These are phyloP conservation scores for Plusia festucae DNA, from an alignment of 2,888 invertebrate species.

Conservation along the genomic window DNA sequence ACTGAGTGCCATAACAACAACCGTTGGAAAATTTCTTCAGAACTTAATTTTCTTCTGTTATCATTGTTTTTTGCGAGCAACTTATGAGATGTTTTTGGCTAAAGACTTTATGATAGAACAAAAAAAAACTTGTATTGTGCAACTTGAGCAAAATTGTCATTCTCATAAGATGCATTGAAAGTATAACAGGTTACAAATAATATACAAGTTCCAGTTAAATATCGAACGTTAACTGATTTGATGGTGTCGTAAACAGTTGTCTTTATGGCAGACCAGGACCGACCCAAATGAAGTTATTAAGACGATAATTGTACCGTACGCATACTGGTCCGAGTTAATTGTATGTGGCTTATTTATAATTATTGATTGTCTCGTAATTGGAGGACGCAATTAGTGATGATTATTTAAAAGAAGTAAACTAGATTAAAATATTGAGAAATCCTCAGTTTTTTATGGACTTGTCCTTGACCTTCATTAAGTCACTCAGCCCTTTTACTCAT, in stretches of 20 bases:
- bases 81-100: too few relatives aligned
- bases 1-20: too few relatives aligned
- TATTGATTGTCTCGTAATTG: not conserved
- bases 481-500: too few relatives aligned
- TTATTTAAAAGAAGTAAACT: not conserved
- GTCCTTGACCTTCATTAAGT: too few relatives aligned
- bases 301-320: slow-evolving; percentile 23
- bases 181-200: not conserved
- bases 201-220: slow-evolving; percentile 12
- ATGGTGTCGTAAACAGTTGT: slow-evolving; percentile 30
- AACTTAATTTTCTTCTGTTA: too few relatives aligned
- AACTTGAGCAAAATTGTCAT: not conserved
- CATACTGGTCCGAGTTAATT: slow-evolving; percentile 15
- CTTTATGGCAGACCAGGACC: slow-evolving; percentile 28
- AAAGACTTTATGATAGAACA: too few relatives aligned
- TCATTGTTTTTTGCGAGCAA: too few relatives aligned
- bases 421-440: too few relatives aligned
- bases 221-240: slow-evolving; percentile 22
- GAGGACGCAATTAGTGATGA: not conserved
- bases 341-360: slow-evolving; percentile 8
- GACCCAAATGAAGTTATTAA: slow-evolving; percentile 43
- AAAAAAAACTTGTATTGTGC: too few relatives aligned
- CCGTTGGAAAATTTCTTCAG: too few relatives aligned
- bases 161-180: not conserved
- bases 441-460: too few relatives aligned